Evolutionary conservation across 2,888 invertebrate species (phyloP), one percentile per base, ranked within the genome.

Genomic region (Hemaris fuciformis): DNA sequence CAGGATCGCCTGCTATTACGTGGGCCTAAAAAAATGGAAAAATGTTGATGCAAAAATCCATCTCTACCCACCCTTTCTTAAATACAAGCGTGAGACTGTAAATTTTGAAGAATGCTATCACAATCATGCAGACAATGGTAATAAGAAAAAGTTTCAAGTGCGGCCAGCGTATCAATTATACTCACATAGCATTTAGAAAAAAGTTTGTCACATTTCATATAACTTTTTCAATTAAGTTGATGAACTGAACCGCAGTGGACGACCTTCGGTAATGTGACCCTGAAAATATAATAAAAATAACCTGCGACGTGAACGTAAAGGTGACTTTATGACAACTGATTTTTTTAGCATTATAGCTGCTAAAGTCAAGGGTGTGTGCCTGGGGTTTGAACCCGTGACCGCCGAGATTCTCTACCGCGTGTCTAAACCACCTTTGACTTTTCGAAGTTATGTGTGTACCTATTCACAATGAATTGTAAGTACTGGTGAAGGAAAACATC

Each of bases 191-290:
- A 15, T 15, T 48, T 48, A 15, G 27, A 48, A 48, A 48, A 48
- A 48, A 48, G 27, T 48, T 48, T 48, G 27, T 27, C 48, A 48
- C 27, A 48, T 48, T 48, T 48, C 48, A 48, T 27, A 27, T 15
- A 48, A 48, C 48, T 48, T 48, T 48, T 48, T 48, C 48, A 68
- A 72, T 64, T 65, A 64, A 64, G 64, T 72, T 66, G 66, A 70
- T 70, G 48, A 48, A 48, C 25, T 70, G 27, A 48, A 48, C 25
- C 48, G 48, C 48, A 48, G 15, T 22, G 22, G 23, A 6, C n/a
- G 25, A 27, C 25, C 27, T 27, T 6, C 48, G 48, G 45, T 13
- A 45, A 48, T 27, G 48, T 27, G 48, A 48, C 48, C 25, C 25
- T 25, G n/a, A 48, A 27, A n/a, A 8, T n/a, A n/a, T n/a, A n/a